These are phyloP conservation scores for Bombus polaris DNA, from an alignment of 1,140 invertebrate genomes.

Conservation along the genomic window DNA sequence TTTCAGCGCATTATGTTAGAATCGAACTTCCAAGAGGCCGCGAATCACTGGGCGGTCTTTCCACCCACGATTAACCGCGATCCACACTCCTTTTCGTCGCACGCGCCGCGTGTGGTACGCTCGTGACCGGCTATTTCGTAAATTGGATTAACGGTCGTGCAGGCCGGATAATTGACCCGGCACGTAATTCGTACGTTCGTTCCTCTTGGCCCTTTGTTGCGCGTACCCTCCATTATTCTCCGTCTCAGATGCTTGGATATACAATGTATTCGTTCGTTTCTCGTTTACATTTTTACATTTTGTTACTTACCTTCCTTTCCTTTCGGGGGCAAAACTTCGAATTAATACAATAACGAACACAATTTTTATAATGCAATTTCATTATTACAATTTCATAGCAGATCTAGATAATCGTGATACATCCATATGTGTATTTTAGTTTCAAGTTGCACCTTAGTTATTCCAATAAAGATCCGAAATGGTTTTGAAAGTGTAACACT, in stretches of 20 bases:
- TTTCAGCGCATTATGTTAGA: not conserved
- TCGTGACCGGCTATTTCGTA: slow-evolving; percentile 57
- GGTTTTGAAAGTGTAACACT: not conserved
- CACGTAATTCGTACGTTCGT: slow-evolving; percentile 51
- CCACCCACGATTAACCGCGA: slow-evolving; percentile 46
- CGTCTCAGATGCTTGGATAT: not conserved
- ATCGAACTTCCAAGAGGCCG: not conserved
- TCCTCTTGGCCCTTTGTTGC: slow-evolving; percentile 42
- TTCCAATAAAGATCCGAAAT: not conserved
- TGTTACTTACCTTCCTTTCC: not conserved
- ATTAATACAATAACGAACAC: not conserved
- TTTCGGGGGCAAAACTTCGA: not conserved
- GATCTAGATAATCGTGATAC: not conserved
- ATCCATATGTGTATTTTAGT: too few species aligned
- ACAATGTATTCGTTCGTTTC: not conserved
- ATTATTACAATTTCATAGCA: not conserved
- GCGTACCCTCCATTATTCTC: slow-evolving; percentile 28
- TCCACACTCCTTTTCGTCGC: slow-evolving; percentile 50
- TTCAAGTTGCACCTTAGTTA: not conserved
- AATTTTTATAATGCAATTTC: not conserved
- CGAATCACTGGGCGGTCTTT: slow-evolving; percentile 28
- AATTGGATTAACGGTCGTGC: slow-evolving; percentile 60
- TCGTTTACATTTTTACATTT: slow-evolving; percentile 6
- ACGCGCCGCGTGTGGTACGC: slow-evolving; percentile 55
- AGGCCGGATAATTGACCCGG: slow-evolving; percentile 47